Conservation (phyloP, 2,797 vertebrate genomes). For the Siniperca scherzeri region DNA sequence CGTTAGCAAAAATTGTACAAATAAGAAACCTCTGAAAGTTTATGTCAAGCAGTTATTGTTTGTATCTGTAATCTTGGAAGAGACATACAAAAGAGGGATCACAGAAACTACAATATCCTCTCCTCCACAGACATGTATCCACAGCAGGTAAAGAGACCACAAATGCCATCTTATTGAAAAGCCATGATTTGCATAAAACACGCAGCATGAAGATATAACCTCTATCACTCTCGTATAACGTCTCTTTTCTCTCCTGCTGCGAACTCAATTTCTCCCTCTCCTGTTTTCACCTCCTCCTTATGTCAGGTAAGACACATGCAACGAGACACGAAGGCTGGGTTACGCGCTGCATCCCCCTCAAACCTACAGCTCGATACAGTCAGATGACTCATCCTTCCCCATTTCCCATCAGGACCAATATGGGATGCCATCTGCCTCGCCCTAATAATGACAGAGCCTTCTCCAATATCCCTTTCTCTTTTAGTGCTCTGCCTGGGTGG, state of each 20-base stretch:
- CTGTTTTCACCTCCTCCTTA: constrained; percentile 6
- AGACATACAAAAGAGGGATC: neutral
- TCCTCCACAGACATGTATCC: too few relatives aligned
- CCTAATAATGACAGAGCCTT: constrained; percentile 67
- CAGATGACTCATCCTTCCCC: constrained; percentile 65
- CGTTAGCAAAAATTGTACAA: neutral
- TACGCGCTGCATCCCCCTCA: constrained; percentile 18
- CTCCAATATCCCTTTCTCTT: constrained; percentile 56
- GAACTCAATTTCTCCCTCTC: neutral
- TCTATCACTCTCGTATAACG: neutral
- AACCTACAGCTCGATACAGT: constrained; percentile 47
- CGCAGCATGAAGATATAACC: neutral
- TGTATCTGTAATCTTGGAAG: neutral
- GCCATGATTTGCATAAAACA: neutral
- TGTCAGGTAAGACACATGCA: constrained; percentile 22
- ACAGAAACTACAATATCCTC: neutral
- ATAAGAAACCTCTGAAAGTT: neutral
- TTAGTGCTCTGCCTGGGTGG: constrained; percentile 33
- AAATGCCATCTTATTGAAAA: neutral
- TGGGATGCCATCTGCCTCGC: constrained; percentile 74
- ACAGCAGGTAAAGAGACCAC: neutral
- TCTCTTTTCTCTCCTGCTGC: constrained; percentile 8
- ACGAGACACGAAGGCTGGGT: constrained; percentile 26
- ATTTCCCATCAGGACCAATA: constrained; percentile 72
- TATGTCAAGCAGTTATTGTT: neutral